Evolutionary conservation across 2,797 vertebrate species (phyloP).

Genomic region (Serranus cabrilla): DNA sequence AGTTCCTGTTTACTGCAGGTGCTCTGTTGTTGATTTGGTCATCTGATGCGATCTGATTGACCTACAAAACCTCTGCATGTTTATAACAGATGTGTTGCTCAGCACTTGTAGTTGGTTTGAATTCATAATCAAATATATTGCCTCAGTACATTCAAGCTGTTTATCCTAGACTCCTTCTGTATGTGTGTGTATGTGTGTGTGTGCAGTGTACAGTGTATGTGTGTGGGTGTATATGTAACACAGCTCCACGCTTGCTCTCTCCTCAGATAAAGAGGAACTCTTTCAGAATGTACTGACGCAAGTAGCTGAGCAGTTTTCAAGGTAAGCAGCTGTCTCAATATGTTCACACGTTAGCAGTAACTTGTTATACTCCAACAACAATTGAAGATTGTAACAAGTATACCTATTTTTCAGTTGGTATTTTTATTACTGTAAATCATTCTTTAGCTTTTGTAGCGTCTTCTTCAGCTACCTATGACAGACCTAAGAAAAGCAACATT

Average conservation of each 20-base stretch:
- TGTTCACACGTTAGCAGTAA: not conserved
- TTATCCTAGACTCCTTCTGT: not conserved
- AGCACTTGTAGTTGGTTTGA: not conserved
- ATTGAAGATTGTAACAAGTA: not conserved
- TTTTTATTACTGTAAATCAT: not conserved
- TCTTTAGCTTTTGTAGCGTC: not conserved
- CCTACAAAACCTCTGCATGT: constrained; percentile 35
- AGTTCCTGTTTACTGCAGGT: constrained; percentile 28
- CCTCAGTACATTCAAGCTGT: constrained; percentile 15
- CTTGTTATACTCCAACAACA: not conserved
- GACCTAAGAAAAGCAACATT: not conserved
- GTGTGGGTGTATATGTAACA: constrained; percentile 36
- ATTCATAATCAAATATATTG: constrained; percentile 18
- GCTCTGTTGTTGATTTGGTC: constrained; percentile 14
- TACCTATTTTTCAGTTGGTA: not conserved
- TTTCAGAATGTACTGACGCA: constrained; percentile 92
- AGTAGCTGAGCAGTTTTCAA: constrained; percentile 93
- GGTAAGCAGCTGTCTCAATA: constrained; percentile 80
- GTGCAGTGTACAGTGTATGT: constrained; percentile 5
- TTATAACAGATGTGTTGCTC: not conserved
- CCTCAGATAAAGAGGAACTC: constrained; percentile 93
- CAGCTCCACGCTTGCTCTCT: constrained; percentile 32
- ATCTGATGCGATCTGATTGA: constrained; percentile 13
- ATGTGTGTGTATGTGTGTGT: constrained; percentile 19
- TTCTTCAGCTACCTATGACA: too few species aligned